Evolutionary conservation across 2,888 invertebrate species (phyloP), one percentile per base, ranked within the genome.

Genomic region (Phorcus lineatus): DNA sequence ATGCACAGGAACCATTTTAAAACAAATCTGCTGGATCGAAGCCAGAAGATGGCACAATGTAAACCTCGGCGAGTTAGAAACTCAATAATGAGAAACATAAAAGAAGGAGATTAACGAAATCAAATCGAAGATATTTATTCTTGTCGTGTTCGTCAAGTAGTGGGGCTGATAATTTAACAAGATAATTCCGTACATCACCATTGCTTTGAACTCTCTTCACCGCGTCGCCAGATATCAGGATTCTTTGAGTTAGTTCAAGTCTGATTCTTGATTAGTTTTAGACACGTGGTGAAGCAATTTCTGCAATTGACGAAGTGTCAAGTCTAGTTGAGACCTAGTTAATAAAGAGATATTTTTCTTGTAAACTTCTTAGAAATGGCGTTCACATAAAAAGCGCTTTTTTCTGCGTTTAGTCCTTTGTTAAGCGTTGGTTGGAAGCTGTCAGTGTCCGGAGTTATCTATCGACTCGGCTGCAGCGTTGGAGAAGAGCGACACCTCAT

Each of bases 401-500:
- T 70, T 70, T 19, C 70, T 31, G 70, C 31, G 24, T 70, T 70
- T 31, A 70, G 40, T 31, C 36, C 70, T 70, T 70, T 70, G 70
- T 70, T 70, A 36, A 36, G 19, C 16, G 31, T 40, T 70, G 70
- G 40, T 31, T 40, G 17, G 40, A 70, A 31, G 19, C 70, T 70
- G 70, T 36, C 70, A 70, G 70, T 70, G 70, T 70, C 70, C 70
- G 70, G 70, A 70, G 70, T 36, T 70, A 36, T 40, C 19, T 40
- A 70, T 70, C 40, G 70, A 70, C 70, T 36, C 70, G 19, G 28
- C 70, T 36, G 28, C 70, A 70, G 17, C 19, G 40, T 24, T 36
- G 36, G 70, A 19, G 70, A 70, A 70, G 70, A 70, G 70, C 70
- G 70, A 70, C 70, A 70, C 70, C 70, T 70, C 70, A 70, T 70